These are phyloP conservation scores for Pseudomyrmex sp. DNA, from an alignment of 1,140 invertebrate genomes.

Conservation along the genomic window DNA sequence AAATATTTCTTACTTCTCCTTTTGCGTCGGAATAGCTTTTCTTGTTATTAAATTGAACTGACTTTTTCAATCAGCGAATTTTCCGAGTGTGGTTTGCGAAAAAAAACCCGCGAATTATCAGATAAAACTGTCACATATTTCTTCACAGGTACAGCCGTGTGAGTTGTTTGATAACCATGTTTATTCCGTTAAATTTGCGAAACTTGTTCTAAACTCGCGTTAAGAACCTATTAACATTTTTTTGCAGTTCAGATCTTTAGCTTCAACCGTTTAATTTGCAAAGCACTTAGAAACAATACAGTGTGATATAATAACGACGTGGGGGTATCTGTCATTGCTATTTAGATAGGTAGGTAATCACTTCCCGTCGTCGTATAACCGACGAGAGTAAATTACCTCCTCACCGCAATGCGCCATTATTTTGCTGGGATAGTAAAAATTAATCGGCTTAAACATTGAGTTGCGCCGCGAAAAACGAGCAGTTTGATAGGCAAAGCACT, in stretches of 20 bases:
- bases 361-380: constrained; percentile 13
- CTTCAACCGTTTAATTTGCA: constrained; percentile 11
- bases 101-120: neutral
- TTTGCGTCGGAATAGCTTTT: neutral
- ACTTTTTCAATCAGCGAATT: neutral
- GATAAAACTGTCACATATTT: neutral
- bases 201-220: constrained; percentile 1
- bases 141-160: neutral
- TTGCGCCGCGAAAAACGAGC: constrained; percentile 12
- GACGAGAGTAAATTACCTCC: constrained; percentile 38
- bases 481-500: neutral
- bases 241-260: neutral
- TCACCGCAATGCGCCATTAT: constrained; percentile 46
- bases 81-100: neutral
- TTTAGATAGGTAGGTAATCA: constrained; percentile 38
- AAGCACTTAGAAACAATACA: constrained; percentile 22
- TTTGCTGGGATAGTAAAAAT: constrained; percentile 56
- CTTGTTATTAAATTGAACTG: constrained; percentile 23
- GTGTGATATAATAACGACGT: constrained; percentile 30
- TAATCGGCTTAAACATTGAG: constrained; percentile 51
- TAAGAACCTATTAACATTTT: constrained; percentile 21
- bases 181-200: neutral
- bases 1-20: neutral
- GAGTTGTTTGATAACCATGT: neutral
- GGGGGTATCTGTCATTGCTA: neutral